Base-by-base conservation (phyloP, 1,140 invertebrate species). In the Harpegnathos saltator region DNA sequence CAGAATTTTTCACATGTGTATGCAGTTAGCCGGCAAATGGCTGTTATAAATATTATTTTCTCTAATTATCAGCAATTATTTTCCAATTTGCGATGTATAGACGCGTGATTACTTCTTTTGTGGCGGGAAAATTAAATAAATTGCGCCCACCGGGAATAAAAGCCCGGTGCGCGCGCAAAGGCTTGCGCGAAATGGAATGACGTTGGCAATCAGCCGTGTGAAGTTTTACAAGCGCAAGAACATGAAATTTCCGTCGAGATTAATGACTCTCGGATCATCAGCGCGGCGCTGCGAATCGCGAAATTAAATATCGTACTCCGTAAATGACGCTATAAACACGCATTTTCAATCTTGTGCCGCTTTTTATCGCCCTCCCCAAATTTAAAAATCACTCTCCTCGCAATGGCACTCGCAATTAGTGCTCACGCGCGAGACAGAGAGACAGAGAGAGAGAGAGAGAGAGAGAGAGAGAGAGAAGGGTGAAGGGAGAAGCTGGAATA, bases 301-400 rank as follows among this genome's bases (percentile, higher is more conserved):
- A 48, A 61, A 81, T 59, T 59, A 71, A 59, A 71, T 48, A 71
- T 81, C 19, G 44, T 59, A 3, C 1, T 58, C 17, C 14, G 14
- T 24, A 78, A 24, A 78, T 68, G 19, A 24, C 3, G 26, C 3
- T 56, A 29, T 24, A 38, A 65, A 65, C 33, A 4, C 19, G 22
- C 14, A 78, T 38, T 58, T 19, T 50, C 26, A 63, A 62, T 24
- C 9, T 68, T 4, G n/a, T 11, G 26, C 22, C 48, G 14, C 12
- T 68, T 68, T 24, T 54, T 38, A 24, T 54, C 14, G 22, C 14
- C 2, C 3, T n/a, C 15, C 15, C 54, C 52, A 22, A 66, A 68
- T 78, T 78, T 68, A 61, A 62, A 74, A 48, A 1, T 19, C n/a
- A 75, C 4, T 63, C 63, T 63, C 26, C 44, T 48, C 7, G 7